phyloP scores from a whole-genome alignment of 2,888 invertebrate species.

The Cerastis leucographa region DNA sequence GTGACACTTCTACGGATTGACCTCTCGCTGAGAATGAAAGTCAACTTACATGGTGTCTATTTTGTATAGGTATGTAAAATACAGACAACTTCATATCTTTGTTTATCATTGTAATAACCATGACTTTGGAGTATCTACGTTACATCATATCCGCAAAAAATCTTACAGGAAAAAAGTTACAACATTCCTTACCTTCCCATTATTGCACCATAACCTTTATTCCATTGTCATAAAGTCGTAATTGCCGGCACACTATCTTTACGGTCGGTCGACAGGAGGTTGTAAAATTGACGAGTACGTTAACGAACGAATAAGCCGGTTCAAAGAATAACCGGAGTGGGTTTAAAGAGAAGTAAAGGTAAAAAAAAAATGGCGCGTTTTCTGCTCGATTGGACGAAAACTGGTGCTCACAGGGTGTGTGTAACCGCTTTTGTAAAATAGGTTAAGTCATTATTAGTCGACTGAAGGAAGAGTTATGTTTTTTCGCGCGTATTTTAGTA shows the following conservation, averaged over 20 bases:
- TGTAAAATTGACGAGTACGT: slow-evolving; percentile 70
- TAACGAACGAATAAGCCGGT: slow-evolving; percentile 80
- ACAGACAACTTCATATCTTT: not conserved
- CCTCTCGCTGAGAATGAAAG: slow-evolving; percentile 12
- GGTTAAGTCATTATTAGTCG: slow-evolving; percentile 53
- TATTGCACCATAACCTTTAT: slow-evolving; percentile 23
- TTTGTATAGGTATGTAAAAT: not conserved
- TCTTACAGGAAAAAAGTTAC: slow-evolving; percentile 48
- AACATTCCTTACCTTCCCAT: slow-evolving; percentile 11
- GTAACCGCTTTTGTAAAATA: slow-evolving; percentile 65
- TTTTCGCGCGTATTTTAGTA: slow-evolving; percentile 16
- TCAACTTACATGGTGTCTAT: not conserved
- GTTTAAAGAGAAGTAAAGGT: slow-evolving; percentile 75
- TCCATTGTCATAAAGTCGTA: slow-evolving; percentile 25
- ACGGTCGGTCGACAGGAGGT: slow-evolving; percentile 21
- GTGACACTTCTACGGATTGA: not conserved
- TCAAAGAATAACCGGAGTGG: slow-evolving; percentile 77
- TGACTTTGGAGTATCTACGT: slow-evolving; percentile 14
- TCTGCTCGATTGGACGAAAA: slow-evolving; percentile 80
- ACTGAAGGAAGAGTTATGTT: too few relatives aligned
- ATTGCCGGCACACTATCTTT: slow-evolving; percentile 22
- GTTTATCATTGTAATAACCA: not conserved
- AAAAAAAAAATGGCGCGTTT: slow-evolving; percentile 76
- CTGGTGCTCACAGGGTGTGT: slow-evolving; percentile 71
- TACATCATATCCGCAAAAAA: slow-evolving; percentile 30